Conservation (phyloP, 2,797 vertebrate genomes). For the Gymnocypris eckloni region DNA sequence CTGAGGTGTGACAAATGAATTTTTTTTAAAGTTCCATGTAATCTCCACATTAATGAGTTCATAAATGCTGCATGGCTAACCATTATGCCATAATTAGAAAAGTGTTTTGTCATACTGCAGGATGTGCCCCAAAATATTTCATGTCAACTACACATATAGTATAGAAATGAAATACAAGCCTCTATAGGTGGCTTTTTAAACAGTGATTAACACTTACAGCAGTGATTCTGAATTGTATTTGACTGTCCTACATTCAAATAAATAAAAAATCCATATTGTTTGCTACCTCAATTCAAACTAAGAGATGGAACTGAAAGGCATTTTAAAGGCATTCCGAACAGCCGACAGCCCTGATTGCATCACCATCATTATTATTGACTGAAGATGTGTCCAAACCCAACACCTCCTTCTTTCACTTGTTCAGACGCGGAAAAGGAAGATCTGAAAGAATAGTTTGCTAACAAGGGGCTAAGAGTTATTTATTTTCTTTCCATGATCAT, state of each 20-base stretch:
- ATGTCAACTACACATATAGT: neutral
- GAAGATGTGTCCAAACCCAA: slow-evolving; percentile 15
- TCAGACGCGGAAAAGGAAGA: neutral
- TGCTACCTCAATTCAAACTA: neutral
- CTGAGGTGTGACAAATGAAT: neutral
- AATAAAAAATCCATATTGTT: neutral
- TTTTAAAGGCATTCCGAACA: slow-evolving; percentile 21
- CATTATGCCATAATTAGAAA: neutral
- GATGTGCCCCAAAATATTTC: neutral
- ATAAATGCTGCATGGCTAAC: slow-evolving; percentile 8
- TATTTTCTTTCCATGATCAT: slow-evolving; percentile 49
- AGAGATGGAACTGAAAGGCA: slow-evolving; percentile 55
- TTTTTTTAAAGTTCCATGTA: neutral
- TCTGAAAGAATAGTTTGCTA: slow-evolving; percentile 27
- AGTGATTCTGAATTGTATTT: neutral
- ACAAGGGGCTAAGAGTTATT: slow-evolving; percentile 32
- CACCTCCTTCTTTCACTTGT: slow-evolving; percentile 4
- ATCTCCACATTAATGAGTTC: slow-evolving; percentile 16
- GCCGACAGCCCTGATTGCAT: slow-evolving; percentile 22
- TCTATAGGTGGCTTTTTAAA: neutral
- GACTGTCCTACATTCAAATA: slow-evolving; percentile 6
- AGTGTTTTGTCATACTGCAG: neutral
- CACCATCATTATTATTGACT: slow-evolving; percentile 41
- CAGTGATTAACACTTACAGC: neutral
- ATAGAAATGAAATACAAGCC: neutral